These are phyloP conservation scores for Caenorhabditis remanei DNA, from an alignment of 1,140 invertebrate species.

Conservation along the genomic window DNA sequence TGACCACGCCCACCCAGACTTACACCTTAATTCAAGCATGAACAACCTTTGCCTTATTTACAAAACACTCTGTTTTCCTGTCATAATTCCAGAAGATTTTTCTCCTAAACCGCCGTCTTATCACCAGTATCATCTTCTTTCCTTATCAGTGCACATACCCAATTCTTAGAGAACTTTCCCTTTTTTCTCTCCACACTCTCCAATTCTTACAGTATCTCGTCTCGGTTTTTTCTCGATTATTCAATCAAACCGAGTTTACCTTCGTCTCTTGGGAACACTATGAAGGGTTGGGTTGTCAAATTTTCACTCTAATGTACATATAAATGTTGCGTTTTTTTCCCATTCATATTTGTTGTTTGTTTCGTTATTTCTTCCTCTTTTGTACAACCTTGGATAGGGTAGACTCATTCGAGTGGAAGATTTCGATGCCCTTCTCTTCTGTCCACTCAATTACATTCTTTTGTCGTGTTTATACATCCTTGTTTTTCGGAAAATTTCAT, in stretches of 20 bases:
- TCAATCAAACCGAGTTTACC: slow-evolving; percentile 42
- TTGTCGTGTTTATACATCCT: background rate
- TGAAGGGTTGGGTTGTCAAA: background rate
- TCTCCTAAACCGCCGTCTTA: slow-evolving; percentile 13
- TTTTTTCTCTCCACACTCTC: background rate
- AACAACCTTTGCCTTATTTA: background rate
- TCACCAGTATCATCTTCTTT: slow-evolving; percentile 44
- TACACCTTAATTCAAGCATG: too few relatives aligned
- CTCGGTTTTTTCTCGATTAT: slow-evolving; percentile 6
- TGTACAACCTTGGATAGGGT: slow-evolving; percentile 39
- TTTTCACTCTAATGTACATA: slow-evolving; percentile 24
- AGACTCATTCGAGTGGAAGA: slow-evolving; percentile 42
- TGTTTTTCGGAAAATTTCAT: background rate
- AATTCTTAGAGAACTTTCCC: slow-evolving; percentile 30
- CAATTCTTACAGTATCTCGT: background rate
- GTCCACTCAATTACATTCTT: background rate
- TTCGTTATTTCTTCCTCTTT: background rate
- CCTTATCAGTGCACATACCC: slow-evolving; percentile 1
- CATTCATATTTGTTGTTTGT: slow-evolving; percentile 7
- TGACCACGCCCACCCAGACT: too few relatives aligned
- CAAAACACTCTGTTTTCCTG: background rate
- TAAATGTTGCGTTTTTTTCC: background rate
- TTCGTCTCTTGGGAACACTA: slow-evolving; percentile 14
- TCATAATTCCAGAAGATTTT: slow-evolving; percentile 7
- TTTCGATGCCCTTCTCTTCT: slow-evolving; percentile 9